Evolutionary conservation across 2,113 vertebrate species (phyloP).

Genomic region (Zosterops japonicus): DNA sequence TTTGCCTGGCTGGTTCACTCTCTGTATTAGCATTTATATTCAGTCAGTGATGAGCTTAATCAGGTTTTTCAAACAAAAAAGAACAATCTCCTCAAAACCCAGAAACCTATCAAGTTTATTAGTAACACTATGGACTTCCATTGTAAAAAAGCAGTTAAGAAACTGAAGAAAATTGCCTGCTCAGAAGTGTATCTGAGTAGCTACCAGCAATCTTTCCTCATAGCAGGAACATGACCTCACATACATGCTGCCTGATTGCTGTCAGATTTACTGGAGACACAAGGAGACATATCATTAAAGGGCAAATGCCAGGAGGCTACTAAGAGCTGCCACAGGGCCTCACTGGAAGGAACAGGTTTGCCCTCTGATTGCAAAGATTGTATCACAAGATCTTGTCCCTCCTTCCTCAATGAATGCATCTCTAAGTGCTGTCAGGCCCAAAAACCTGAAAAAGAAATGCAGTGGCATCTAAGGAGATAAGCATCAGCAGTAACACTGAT

Average conservation of each 20-base stretch:
- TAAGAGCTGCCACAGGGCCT: neutral
- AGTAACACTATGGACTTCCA: neutral
- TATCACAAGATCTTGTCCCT: neutral
- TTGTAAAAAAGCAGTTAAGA: neutral
- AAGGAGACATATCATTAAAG: constrained; percentile 8
- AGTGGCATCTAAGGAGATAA: neutral
- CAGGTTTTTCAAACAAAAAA: neutral
- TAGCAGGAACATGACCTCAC: neutral
- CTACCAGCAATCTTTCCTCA: neutral
- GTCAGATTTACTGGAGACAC: neutral
- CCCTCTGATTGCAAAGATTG: neutral
- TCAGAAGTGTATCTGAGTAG: neutral
- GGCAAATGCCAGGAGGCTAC: neutral
- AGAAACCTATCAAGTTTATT: neutral
- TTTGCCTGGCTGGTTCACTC: neutral
- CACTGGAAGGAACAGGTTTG: neutral
- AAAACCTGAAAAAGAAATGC: neutral
- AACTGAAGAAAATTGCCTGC: neutral
- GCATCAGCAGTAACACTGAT: neutral
- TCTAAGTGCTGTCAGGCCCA: neutral
- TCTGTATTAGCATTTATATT: neutral
- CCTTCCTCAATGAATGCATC: neutral
- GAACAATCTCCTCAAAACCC: neutral
- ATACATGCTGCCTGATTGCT: neutral
- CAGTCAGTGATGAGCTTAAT: neutral